phyloP scores from a whole-genome alignment of 2,113 vertebrate genomes.

The Colistium nudipinnis region DNA sequence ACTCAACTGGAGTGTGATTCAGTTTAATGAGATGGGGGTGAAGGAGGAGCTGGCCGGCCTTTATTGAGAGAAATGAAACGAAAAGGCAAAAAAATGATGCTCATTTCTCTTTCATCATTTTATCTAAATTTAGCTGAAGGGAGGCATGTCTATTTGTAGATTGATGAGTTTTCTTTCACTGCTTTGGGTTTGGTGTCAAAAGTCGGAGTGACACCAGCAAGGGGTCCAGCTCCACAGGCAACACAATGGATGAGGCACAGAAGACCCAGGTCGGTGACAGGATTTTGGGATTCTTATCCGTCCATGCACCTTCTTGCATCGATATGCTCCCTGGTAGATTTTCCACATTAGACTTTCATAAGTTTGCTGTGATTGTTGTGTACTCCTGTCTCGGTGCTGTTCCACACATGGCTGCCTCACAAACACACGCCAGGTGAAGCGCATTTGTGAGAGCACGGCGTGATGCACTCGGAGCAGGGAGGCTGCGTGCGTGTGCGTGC shows the following conservation, averaged over 20 bases:
- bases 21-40: slow-evolving; percentile 66
- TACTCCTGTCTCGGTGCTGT: background rate
- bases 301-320: background rate
- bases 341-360: background rate
- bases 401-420: too few species aligned
- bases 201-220: slow-evolving; percentile 37
- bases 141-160: slow-evolving; percentile 11
- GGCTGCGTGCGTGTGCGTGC: too few species aligned
- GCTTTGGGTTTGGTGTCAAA: background rate
- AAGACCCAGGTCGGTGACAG: slow-evolving; percentile 19
- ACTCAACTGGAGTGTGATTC: slow-evolving; percentile 64
- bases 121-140: slow-evolving; percentile 51
- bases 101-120: slow-evolving; percentile 33
- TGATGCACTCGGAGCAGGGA: slow-evolving; percentile 32
- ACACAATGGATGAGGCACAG: background rate
- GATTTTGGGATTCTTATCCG: background rate
- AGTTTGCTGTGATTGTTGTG: background rate
- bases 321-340: background rate
- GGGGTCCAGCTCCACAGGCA: slow-evolving; percentile 7
- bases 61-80: slow-evolving; percentile 11
- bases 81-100: slow-evolving; percentile 9
- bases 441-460: slow-evolving; percentile 27
- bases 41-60: slow-evolving; percentile 44
- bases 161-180: background rate
- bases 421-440: slow-evolving; percentile 36